A percentile compares a stretch with the other conserved stretches of the same genome.
Evolutionary conservation across 2,888 invertebrate species (phyloP).

Genomic region (Sinentomon sp.): DNA sequence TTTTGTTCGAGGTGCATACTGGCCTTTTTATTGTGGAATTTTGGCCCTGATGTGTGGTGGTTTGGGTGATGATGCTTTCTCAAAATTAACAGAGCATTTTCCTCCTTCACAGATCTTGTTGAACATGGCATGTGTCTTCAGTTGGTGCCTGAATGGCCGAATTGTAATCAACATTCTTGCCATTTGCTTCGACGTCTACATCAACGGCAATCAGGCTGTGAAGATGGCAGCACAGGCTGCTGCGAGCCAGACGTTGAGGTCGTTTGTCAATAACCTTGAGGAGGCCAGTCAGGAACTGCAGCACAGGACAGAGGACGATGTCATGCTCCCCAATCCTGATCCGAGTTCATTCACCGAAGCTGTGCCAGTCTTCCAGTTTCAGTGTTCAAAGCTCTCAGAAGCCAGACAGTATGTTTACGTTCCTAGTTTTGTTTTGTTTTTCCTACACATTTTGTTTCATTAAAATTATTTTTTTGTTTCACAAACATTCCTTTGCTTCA

Average conservation of each 20-base stretch:
- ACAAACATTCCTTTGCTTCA: no score
- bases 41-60: no score
- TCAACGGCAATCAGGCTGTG: constrained; percentile 45
- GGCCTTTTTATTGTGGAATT: no score
- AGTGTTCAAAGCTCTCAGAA: constrained; percentile 57
- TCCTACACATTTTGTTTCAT: no score
- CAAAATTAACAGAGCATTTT: no score
- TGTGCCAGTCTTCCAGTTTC: constrained; percentile 63
- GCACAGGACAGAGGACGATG: no score
- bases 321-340: no score
- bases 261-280: constrained; percentile 64
- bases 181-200: constrained; percentile 54
- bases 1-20: no score
- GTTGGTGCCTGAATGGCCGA: constrained; percentile 67
- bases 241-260: constrained; percentile 59
- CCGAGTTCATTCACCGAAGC: constrained; percentile 81
- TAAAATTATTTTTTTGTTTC: no score
- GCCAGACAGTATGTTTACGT: constrained; percentile 43
- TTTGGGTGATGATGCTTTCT: no score
- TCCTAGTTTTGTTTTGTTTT: no score
- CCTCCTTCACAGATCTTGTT: constrained; percentile 33
- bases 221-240: constrained; percentile 69
- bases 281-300: no score
- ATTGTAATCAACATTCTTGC: constrained; percentile 62
- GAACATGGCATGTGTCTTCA: constrained; percentile 60